Percentiles rank a stretch among this genome's conserved stretches.
phyloP scores from a whole-genome alignment of 1,140 invertebrate genomes.

The Diorhabda sublineata region DNA sequence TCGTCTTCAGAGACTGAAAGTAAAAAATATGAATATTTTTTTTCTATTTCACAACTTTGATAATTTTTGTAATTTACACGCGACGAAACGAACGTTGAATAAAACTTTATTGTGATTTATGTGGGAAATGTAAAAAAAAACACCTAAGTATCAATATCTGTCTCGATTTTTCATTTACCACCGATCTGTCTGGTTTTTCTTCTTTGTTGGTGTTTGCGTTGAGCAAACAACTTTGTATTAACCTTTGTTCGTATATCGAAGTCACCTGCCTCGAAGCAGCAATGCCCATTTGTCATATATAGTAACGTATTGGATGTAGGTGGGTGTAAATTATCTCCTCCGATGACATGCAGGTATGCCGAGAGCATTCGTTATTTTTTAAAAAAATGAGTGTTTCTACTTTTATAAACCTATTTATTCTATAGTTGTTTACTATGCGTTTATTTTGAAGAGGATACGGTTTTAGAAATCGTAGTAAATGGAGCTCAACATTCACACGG shows the following conservation, averaged over 20 bases:
- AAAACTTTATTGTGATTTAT: too few species aligned
- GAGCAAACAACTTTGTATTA: neutral
- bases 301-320: conserved; percentile 6
- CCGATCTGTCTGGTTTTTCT: neutral
- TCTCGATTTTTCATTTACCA: neutral
- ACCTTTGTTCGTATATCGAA: neutral
- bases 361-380: conserved; percentile 8
- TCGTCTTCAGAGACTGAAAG: too few species aligned
- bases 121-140: neutral
- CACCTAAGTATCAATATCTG: neutral
- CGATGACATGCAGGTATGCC: conserved; percentile 16
- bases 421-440: neutral
- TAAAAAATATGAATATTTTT: too few species aligned
- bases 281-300: conserved; percentile 11
- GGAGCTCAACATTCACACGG: neutral
- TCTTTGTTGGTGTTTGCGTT: neutral
- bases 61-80: too few species aligned
- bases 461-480: neutral
- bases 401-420: neutral
- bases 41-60: too few species aligned
- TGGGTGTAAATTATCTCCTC: conserved; percentile 17
- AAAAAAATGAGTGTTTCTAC: conserved; percentile 1
- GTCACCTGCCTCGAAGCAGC: neutral
- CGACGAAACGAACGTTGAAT: too few species aligned
- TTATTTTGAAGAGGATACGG: neutral